These are phyloP conservation scores for Callorhinus ursinus DNA, from an alignment of 2,113 vertebrate species.

Conservation along the genomic window DNA sequence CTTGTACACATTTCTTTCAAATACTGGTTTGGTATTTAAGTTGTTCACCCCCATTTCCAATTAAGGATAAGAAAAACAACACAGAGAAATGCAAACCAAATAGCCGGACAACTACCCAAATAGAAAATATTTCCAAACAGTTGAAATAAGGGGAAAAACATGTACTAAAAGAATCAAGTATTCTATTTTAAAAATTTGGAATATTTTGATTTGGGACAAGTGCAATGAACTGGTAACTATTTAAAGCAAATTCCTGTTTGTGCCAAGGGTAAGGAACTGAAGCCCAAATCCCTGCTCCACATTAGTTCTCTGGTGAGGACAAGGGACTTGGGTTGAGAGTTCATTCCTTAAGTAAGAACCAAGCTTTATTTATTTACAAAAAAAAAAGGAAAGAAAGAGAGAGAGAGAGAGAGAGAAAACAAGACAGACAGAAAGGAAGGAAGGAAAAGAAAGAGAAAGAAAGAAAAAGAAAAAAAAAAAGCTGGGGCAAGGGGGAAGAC, in stretches of 20 bases:
- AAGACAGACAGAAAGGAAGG: neutral
- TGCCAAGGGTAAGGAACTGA: conserved; percentile 41
- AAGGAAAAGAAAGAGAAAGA: neutral
- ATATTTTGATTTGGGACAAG: conserved; percentile 69
- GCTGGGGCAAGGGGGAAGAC: conserved; percentile 64
- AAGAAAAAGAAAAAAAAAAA: conserved; percentile 20
- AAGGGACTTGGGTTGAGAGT: conserved; percentile 74
- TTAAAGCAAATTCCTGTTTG: conserved; percentile 59
- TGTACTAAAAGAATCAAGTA: conserved; percentile 60
- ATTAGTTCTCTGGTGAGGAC: conserved; percentile 78
- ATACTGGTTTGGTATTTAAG: conserved; percentile 76
- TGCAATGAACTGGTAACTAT: neutral
- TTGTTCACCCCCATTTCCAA: conserved; percentile 41
- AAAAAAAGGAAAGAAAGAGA: conserved; percentile 13
- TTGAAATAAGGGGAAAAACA: conserved; percentile 69
- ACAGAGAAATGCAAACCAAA: conserved; percentile 55
- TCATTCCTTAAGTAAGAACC: conserved; percentile 86
- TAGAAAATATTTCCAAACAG: conserved; percentile 75
- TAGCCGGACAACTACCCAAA: conserved; percentile 75
- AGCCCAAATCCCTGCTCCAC: conserved; percentile 58
- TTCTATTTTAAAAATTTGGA: conserved; percentile 14
- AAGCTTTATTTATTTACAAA: conserved; percentile 87
- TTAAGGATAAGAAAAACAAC: conserved; percentile 60
- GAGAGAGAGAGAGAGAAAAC: conserved; percentile 32
- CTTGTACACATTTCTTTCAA: conserved; percentile 32